These are phyloP conservation scores for Aphelocoma californica DNA, from an alignment of 2,797 vertebrate genomes.

Conservation along the genomic window DNA sequence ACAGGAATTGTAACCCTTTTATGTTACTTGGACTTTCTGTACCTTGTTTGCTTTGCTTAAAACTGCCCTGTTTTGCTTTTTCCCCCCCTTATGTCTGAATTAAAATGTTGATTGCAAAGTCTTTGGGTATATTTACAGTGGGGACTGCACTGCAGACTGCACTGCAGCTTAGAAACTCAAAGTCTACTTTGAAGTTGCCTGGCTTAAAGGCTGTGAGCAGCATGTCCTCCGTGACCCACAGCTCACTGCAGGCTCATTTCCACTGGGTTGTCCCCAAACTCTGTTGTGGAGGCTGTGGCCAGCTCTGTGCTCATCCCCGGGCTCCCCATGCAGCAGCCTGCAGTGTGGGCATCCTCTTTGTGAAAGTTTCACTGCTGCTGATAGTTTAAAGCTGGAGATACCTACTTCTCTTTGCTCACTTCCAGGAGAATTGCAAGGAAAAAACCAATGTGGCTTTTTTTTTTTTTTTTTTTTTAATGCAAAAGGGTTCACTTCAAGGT, in stretches of 20 bases:
- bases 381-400: background rate
- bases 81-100: background rate
- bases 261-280: background rate
- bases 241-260: background rate
- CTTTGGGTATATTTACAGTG: background rate
- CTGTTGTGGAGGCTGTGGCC: background rate
- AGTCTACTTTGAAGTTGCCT: background rate
- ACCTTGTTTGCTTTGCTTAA: background rate
- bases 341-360: background rate
- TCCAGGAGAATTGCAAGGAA: background rate
- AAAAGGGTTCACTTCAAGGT: background rate
- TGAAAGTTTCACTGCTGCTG: background rate
- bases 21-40: background rate
- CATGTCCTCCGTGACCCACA: background rate
- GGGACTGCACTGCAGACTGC: slow-evolving; percentile 57
- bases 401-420: background rate
- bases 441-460: too few species aligned
- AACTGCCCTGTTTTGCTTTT: background rate
- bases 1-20: background rate
- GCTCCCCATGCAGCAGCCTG: background rate
- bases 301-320: rapidly evolving
- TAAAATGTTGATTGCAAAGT: background rate
- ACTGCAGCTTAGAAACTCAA: background rate
- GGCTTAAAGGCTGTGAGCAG: background rate
- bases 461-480: background rate